These are phyloP conservation scores for Ceratoteleas bidentatus DNA, from an alignment of 1,140 invertebrate genomes.

Conservation along the genomic window DNA sequence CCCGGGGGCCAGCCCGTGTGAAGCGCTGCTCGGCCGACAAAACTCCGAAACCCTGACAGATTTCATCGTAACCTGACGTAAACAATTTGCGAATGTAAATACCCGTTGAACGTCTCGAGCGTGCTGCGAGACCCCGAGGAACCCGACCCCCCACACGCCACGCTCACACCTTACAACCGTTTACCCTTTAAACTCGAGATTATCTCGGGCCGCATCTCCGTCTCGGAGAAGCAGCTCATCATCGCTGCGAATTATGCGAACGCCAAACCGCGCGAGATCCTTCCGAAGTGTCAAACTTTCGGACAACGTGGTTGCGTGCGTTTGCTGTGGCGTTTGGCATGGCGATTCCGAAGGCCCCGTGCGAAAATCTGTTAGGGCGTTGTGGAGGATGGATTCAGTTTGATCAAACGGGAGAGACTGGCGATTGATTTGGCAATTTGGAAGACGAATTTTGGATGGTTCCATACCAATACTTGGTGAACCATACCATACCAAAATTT, in stretches of 20 bases:
- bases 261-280: conserved; percentile 60
- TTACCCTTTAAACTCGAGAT: conserved; percentile 76
- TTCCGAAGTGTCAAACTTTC: conserved; percentile 55
- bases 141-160: conserved; percentile 65
- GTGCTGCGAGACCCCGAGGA: conserved; percentile 67
- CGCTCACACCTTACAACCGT: conserved; percentile 74
- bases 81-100: conserved; percentile 81
- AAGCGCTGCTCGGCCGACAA: conserved; percentile 68
- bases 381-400: too few species aligned
- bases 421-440: too few species aligned
- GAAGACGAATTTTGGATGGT: too few species aligned
- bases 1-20: conserved; percentile 41
- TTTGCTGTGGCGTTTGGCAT: not conserved
- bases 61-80: conserved; percentile 80
- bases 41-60: conserved; percentile 74
- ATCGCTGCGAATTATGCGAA: conserved; percentile 73
- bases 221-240: conserved; percentile 60
- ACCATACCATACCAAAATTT: too few species aligned
- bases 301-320: conserved; percentile 20
- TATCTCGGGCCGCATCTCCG: conserved; percentile 67
- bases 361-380: conserved; percentile 14
- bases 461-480: too few species aligned
- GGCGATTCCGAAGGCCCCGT: conserved; percentile 1
- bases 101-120: conserved; percentile 78
- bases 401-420: too few species aligned